Evolutionary conservation across 2,113 vertebrate genomes (phyloP), one percentile per base, ranked within the genome.

Genomic region (Arizona elegans): DNA sequence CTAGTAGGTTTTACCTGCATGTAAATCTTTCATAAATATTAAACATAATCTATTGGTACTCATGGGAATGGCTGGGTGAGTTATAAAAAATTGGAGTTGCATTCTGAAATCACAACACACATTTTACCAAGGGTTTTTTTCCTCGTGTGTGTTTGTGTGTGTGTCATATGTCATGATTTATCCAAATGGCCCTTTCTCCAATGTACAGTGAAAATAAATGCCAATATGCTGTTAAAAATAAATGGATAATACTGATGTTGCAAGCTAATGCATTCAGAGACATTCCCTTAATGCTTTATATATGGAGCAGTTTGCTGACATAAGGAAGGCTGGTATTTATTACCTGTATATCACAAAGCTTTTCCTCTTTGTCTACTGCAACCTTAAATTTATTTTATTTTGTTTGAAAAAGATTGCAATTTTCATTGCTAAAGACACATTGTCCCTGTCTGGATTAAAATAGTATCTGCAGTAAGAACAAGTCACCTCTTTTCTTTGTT

Each of bases 381-480:
- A 12, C 50, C 87, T 92, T 75, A 55, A 38, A 65, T 15, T 23
- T 52, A 43, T 1, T n/a, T 81, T 81, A 43, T 81, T 81, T 81
- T 81, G 33, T 81, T 81, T 21, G 75, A 43, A 88, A n/a, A 85
- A 23, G 91, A 59, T 94, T 92, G 21, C n/a, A 86, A 29, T 95
- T 43, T 12, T 91, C 54, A 81, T 90, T 85, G 90, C 94, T 93
- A 95, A 93, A 93, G 88, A 89, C 19, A 94, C 93, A 54, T 94
- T 59, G 26, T 86, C 87, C 87, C 86, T 17, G 38, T 95, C 47
- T 54, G 94, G 90, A 95, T 88, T 95, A 62, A 93, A 93, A 94
- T 93, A 92, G 89, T 94, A 95, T 92, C 56, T 12, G 33, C 52
- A 59, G 47, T 15, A 56, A 92, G 29, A 91, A 23, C 0, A 3